Evolutionary conservation across 2,888 invertebrate genomes (phyloP), one percentile per base, ranked within the genome.

Genomic region (Ditula angustiorana): DNA sequence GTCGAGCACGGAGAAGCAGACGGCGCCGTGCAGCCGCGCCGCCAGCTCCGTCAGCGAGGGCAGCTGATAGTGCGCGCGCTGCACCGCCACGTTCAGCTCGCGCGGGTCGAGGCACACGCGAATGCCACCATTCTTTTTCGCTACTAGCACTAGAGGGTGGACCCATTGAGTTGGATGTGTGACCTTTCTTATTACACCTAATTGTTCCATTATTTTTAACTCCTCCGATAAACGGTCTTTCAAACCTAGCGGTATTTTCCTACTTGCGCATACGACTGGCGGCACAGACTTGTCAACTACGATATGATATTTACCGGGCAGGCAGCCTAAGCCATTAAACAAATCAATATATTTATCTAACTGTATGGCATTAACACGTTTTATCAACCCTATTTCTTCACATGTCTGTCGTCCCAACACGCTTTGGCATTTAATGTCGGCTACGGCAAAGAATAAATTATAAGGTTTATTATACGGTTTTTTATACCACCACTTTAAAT

Each of bases 1-100:
- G 52, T 67, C 67, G 5, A 63, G 58, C 58, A 61, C 61, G 1
- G 64, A 61, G 28, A 67, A 67, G 37, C 10, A 35, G 11, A 19
- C 3, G 16, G 67, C 67, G 30, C 67, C 67, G 41, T 47, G 52
- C 53, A 62, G 23, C 13, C 44, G 46, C 30, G 24, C 26, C 13
- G 61, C 57, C 46, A 46, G 30, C 57, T 46, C 57, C 5, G 57
- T 7, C 33, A 57, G 33, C 46, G 57, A 23, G 28, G 56, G 44
- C 56, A 57, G 44, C 44, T 57, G 56, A 21, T 44, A 56, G 57
- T 46, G 57, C 52, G 35, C 53, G 53, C 53, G 53, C 35, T n/a
- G 53, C 35, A 37, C 53, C 37, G 53, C 52, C 21, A 52, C 35
- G 52, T 52, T 52, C 52, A 52, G 21, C 37, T 33, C 37, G 35